Evolutionary conservation across 2,888 invertebrate genomes (phyloP).

Genomic region (Stenolophus ochropezus): DNA sequence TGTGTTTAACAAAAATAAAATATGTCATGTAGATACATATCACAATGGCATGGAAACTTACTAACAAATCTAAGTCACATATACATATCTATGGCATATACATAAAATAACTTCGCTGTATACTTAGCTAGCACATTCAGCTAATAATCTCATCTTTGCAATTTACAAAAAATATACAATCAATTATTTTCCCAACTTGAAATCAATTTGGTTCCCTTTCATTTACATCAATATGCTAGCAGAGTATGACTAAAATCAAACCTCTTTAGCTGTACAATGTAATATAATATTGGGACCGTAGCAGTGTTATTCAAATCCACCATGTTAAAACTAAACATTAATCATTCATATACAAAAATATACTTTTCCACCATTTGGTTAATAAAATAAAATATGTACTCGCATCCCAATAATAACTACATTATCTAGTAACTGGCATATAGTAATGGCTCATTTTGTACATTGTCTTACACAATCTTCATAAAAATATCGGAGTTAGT

Average conservation of each 20-base stretch:
- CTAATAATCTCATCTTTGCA: conserved; percentile 5
- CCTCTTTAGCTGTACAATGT: neutral
- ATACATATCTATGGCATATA: conserved; percentile 16
- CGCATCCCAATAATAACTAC: conserved; percentile 24
- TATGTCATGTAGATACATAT: conserved; percentile 45
- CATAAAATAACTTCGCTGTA: conserved; percentile 14
- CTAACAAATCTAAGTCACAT: conserved; percentile 42
- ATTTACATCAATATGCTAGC: conserved; percentile 15
- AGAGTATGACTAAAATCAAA: conserved; percentile 10
- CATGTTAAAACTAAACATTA: conserved; percentile 35
- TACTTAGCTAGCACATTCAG: conserved; percentile 31
- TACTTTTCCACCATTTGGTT: conserved; percentile 31
- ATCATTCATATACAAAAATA: conserved; percentile 33
- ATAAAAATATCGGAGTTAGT: conserved; percentile 7
- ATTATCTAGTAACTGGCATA: conserved; percentile 18
- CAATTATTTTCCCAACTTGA: neutral
- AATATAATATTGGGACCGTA: conserved; percentile 7
- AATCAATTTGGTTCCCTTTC: conserved; percentile 1
- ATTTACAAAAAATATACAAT: conserved; percentile 7
- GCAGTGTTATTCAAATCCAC: conserved; percentile 12
- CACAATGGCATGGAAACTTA: conserved; percentile 49
- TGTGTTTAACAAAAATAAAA: conserved; percentile 41
- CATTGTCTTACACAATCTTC: conserved; percentile 10
- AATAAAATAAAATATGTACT: conserved; percentile 34
- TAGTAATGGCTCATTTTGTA: conserved; percentile 26